Evolutionary conservation across 23 tunicate species (phyloP).

Genomic region (Oikopleura albicans): DNA sequence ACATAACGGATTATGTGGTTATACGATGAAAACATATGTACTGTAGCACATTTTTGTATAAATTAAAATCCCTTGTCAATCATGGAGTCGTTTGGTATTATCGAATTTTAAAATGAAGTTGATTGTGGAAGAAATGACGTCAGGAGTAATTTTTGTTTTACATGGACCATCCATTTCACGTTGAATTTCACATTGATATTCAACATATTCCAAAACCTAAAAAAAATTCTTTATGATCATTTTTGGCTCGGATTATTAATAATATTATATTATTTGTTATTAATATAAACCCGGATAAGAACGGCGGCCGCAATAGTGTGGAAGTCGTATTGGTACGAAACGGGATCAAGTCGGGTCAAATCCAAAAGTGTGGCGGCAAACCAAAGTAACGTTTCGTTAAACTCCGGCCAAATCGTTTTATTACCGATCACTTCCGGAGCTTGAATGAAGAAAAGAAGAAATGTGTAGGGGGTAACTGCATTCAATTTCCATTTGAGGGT

Average conservation of each 20-base stretch:
- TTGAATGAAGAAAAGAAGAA: not conserved
- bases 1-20: too few species aligned
- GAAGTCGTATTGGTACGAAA: not conserved
- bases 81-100: not conserved
- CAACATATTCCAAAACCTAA: not conserved
- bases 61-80: not conserved
- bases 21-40: too few species aligned
- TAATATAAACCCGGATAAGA: not conserved
- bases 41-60: too few species aligned
- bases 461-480: not conserved
- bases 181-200: not conserved
- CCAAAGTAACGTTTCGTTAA: not conserved
- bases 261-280: too few species aligned
- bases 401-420: not conserved
- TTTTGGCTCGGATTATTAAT: not conserved
- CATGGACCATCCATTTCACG: not conserved
- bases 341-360: not conserved
- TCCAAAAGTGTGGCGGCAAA: not conserved
- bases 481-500: not conserved
- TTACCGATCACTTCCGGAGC: constrained; percentile 8
- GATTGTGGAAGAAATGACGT: not conserved
- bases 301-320: not conserved
- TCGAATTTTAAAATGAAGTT: not conserved
- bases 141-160: not conserved
- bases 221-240: not conserved